A percentile compares a stretch with the other conserved stretches of the same genome.
Conservation (phyloP, 2,888 invertebrate species). For the Brachyptera risi region DNA sequence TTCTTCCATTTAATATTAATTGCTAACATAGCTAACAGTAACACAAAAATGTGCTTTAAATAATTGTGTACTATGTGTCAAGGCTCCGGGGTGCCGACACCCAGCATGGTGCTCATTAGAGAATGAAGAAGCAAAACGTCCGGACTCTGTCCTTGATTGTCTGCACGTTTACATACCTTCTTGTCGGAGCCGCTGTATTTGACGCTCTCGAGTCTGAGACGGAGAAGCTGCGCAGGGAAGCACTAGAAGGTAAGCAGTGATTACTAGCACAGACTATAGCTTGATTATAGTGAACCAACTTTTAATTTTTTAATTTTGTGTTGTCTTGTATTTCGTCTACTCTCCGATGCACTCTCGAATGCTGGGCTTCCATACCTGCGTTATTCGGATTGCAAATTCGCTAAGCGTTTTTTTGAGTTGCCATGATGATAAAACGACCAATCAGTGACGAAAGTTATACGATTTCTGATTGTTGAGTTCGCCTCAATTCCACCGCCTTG, state of each 20-base stretch:
- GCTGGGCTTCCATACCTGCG: too few species aligned
- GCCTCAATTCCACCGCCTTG: too few species aligned
- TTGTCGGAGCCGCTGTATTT: slow-evolving; percentile 98
- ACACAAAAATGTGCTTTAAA: too few species aligned
- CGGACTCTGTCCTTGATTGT: slow-evolving; percentile 99
- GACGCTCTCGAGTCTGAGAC: slow-evolving; percentile 97
- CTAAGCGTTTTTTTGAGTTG: too few species aligned
- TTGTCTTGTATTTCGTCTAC: background rate
- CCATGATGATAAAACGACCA: too few species aligned
- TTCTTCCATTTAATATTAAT: background rate
- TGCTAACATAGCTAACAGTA: background rate
- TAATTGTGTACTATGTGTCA: background rate
- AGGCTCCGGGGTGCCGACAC: slow-evolving; percentile 18
- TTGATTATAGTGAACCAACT: too few species aligned
- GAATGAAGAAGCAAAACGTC: slow-evolving; percentile 99
- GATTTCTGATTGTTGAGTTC: too few species aligned
- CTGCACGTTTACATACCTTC: slow-evolving; percentile 99
- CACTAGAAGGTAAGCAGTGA: slow-evolving; percentile 68
- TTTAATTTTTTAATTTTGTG: too few species aligned
- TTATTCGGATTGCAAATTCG: too few species aligned
- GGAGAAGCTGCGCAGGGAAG: slow-evolving; percentile 85
- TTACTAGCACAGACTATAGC: background rate
- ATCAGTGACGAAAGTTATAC: too few species aligned
- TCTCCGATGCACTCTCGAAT: background rate
- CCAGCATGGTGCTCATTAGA: slow-evolving; percentile 57